A percentile compares a stretch with the other conserved stretches of the same genome.
phyloP scores from a whole-genome alignment of 1,140 invertebrate species.

The Drosophila albomicans region DNA sequence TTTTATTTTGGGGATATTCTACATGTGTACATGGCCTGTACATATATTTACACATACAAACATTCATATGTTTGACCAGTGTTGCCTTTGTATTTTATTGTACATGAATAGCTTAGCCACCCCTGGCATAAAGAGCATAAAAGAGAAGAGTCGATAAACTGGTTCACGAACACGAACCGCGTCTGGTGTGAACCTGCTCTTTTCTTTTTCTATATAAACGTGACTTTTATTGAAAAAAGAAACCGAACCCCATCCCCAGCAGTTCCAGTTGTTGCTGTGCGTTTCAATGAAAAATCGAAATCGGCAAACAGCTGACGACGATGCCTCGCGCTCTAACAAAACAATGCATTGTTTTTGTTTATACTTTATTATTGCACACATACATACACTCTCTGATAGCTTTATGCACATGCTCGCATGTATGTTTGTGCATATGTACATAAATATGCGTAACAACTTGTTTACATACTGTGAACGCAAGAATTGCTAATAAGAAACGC shows the following conservation, averaged over 20 bases:
- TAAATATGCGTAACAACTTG: conserved; percentile 37
- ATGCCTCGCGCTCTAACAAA: conserved; percentile 19
- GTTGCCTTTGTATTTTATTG: conserved; percentile 24
- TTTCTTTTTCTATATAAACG: conserved; percentile 28
- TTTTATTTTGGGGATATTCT: conserved; percentile 1
- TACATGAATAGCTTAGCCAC: conserved; percentile 39
- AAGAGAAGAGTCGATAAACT: conserved; percentile 40
- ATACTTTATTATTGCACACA: conserved; percentile 32
- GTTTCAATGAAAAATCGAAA: conserved; percentile 9
- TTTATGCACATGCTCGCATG: background rate
- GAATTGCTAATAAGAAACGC: conserved; percentile 41
- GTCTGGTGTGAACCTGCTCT: conserved; percentile 39
- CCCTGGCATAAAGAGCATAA: conserved; percentile 34
- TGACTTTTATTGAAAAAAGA: conserved; percentile 26
- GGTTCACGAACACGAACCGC: conserved; percentile 39
- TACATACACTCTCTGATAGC: conserved; percentile 4
- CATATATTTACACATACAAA: conserved; percentile 24
- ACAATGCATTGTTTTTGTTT: conserved; percentile 38
- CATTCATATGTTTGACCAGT: conserved; percentile 31
- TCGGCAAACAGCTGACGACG: conserved; percentile 39
- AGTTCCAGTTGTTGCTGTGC: conserved; percentile 19
- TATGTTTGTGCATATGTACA: background rate
- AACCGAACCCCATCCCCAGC: conserved; percentile 23
- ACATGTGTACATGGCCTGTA: conserved; percentile 22
- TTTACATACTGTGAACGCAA: conserved; percentile 36